Evolutionary conservation across 2,113 vertebrate species (phyloP), one percentile per base, ranked within the genome.

Genomic region (Calidris pugnax): DNA sequence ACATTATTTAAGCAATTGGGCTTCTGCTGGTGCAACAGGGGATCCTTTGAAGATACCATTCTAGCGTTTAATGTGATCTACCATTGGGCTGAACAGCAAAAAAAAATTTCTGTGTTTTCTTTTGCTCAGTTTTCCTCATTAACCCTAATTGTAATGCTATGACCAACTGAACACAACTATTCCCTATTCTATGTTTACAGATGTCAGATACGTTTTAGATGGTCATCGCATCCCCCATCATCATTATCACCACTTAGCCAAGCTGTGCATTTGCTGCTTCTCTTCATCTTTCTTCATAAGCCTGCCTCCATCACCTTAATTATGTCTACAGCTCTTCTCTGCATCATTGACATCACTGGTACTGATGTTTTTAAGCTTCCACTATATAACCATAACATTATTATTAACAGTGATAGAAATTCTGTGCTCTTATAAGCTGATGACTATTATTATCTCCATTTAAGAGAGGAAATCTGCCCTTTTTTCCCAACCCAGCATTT

Each of bases 71-170:
- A 95, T 95, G 87, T 39, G 81, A 69, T 50, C 84, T 69, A 66
- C 74, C 75, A 82, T 91, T 82, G 88, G 74, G 66, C 53, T 79
- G 73, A 93, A 28, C 20, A 64, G 69, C 47, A 60, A 62, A 93
- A 93, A 92, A 87, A 48, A 87, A 2, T 48, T 48, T 75, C 53
- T 55, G 48, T 94, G 82, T 95, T 97, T 95, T 69, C 91, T 84
- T 93, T 97, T 81, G 51, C 73, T 87, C 90, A 37, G 90, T 71
- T 95, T 89, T 95, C n/a, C 89, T 95, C 94, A 89, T 97, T 95
- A 97, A 62, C 71, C 62, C 71, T 94, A 95, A 95, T 91, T 79
- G 84, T 91, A 85, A 72, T 66, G 50, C 80, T 89, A 69, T 85
- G 91, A 97, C 74, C 92, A 96, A 66, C 62, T 76, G 66, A 93